Conservation (phyloP, 2,888 invertebrate genomes). For the Leucophenga montana region DNA sequence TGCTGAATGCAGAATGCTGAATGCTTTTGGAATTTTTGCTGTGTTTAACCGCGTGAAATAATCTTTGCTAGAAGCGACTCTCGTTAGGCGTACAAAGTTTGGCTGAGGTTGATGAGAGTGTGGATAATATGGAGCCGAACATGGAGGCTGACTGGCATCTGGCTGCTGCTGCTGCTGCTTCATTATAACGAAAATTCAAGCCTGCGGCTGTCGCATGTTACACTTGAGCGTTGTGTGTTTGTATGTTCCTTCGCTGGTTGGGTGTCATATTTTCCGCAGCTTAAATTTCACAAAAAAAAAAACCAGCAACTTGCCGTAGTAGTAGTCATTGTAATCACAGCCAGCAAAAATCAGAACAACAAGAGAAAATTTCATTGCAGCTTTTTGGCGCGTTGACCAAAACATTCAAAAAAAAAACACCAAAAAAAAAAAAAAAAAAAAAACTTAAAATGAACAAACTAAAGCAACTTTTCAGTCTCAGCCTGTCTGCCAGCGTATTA, state of each 20-base stretch:
- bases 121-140: not conserved
- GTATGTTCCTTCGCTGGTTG: constrained; percentile 38
- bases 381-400: constrained; percentile 40
- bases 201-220: constrained; percentile 46
- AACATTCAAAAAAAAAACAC: constrained; percentile 5
- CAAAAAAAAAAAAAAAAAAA: not conserved
- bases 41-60: constrained; percentile 68
- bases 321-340: not conserved
- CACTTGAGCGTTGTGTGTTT: not conserved
- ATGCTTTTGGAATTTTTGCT: constrained; percentile 35
- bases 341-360: constrained; percentile 8
- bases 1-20: too few relatives aligned
- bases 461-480: constrained; percentile 30
- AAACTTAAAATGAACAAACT: constrained; percentile 14
- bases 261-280: constrained; percentile 69
- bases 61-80: constrained; percentile 58
- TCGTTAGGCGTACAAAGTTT: not conserved
- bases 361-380: constrained; percentile 38
- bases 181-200: constrained; percentile 63
- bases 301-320: not conserved
- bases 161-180: constrained; percentile 38
- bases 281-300: constrained; percentile 54
- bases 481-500: constrained; percentile 33
- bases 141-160: not conserved
- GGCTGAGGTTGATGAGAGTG: not conserved